Evolutionary conservation across 2,113 vertebrate genomes (phyloP).

Genomic region (Istiophorus platypterus): DNA sequence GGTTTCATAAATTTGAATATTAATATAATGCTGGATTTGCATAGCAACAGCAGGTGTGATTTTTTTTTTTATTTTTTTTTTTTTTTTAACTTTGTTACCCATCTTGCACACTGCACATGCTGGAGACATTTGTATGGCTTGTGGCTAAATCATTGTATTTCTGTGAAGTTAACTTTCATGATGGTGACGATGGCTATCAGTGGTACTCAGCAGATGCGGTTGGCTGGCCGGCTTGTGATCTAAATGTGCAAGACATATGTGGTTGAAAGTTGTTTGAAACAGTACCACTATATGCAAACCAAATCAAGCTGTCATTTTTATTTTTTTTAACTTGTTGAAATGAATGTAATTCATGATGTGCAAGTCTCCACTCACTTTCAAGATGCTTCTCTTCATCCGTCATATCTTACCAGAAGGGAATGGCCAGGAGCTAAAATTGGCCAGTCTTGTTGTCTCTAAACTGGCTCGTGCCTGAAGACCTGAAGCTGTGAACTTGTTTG

Average conservation of each 20-base stretch:
- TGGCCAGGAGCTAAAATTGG: slow-evolving; percentile 74
- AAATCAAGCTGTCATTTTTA: slow-evolving; percentile 49
- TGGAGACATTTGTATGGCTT: slow-evolving; percentile 35
- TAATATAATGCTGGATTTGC: slow-evolving; percentile 60
- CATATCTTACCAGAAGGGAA: slow-evolving; percentile 63
- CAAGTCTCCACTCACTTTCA: slow-evolving; percentile 47
- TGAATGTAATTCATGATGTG: slow-evolving; percentile 80
- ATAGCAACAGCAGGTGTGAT: slow-evolving; percentile 28
- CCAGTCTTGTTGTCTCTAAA: slow-evolving; percentile 74
- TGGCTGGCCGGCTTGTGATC: slow-evolving; percentile 44
- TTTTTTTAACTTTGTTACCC: slow-evolving; percentile 21
- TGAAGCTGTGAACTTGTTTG: slow-evolving; percentile 88
- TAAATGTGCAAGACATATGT: slow-evolving; percentile 29
- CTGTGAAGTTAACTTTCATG: slow-evolving; percentile 40
- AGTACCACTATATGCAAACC: slow-evolving; percentile 74
- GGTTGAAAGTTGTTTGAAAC: slow-evolving; percentile 46
- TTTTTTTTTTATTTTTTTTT: slow-evolving; percentile 32
- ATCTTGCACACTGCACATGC: slow-evolving; percentile 38
- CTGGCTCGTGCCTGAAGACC: slow-evolving; percentile 88
- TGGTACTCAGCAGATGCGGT: slow-evolving; percentile 34
- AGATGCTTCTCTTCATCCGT: slow-evolving; percentile 60
- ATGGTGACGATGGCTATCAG: slow-evolving; percentile 25
- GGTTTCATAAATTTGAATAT: slow-evolving; percentile 35
- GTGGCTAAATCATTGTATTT: slow-evolving; percentile 41
- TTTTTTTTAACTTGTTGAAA: slow-evolving; percentile 52